Conservation (phyloP, 2,888 invertebrate species). For the Bombylius major region DNA sequence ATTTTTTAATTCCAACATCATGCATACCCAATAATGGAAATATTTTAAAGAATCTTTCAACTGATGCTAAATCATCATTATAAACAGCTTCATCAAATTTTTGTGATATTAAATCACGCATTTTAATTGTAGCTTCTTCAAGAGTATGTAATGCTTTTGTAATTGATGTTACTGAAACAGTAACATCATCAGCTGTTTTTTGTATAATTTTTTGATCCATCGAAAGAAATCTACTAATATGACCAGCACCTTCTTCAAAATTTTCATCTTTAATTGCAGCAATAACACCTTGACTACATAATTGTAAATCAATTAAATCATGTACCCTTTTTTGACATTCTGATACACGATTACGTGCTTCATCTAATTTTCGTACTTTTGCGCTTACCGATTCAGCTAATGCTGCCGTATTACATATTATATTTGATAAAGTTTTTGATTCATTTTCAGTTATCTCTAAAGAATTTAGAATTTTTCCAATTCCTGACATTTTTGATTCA, state of each 20-base stretch:
- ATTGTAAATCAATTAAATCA: constrained; percentile 85
- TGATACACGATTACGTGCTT: constrained; percentile 77
- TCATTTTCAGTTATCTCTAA: constrained; percentile 66
- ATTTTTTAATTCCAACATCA: constrained; percentile 75
- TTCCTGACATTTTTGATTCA: constrained; percentile 65
- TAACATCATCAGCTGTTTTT: constrained; percentile 64
- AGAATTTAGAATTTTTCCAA: constrained; percentile 70
- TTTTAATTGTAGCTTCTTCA: constrained; percentile 61
- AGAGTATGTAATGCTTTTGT: constrained; percentile 39
- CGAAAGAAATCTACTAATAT: constrained; percentile 83
- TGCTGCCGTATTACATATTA: constrained; percentile 76
- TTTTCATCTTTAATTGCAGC: constrained; percentile 88
- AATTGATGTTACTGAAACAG: constrained; percentile 40
- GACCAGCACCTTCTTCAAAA: constrained; percentile 90
- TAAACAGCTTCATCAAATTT: constrained; percentile 88
- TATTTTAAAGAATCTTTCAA: constrained; percentile 92
- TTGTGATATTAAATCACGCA: constrained; percentile 44
- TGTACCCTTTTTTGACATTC: constrained; percentile 90
- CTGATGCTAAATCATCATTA: constrained; percentile 74
- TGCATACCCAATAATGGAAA: constrained; percentile 91
- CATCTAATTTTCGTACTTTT: constrained; percentile 86
- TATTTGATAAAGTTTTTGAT: constrained; percentile 66
- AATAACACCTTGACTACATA: constrained; percentile 95
- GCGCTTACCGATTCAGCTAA: constrained; percentile 89
- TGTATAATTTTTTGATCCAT: constrained; percentile 78